Evolutionary conservation across 2,113 vertebrate species (phyloP), one percentile per base, ranked within the genome.

Genomic region (Danio rerio): DNA sequence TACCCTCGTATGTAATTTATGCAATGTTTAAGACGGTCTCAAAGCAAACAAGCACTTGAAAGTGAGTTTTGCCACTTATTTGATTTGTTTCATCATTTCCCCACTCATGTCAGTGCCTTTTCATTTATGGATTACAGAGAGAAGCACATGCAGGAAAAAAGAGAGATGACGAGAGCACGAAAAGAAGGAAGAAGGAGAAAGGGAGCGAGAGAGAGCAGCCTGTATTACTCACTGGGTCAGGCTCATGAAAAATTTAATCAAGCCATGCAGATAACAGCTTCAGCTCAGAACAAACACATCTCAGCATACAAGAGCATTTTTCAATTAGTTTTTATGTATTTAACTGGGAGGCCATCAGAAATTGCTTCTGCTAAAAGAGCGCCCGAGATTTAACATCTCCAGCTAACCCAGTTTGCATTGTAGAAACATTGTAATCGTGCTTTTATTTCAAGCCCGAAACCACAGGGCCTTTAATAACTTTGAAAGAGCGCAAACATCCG

Each of bases 171-270:
- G 61, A 73, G 18, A 15, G 15, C 6, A 31, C 45, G 5, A 42
- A 62, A 83, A 65, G 52, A 5, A n/a, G 45, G 72, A 55, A 9
- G 5, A 11, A 66, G n/a, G 53, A 58, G 61, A 47, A 62, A 56
- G 50, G 59, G 78, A 68, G 47, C 31, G 76, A 50, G 68, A 55
- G 79, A 68, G 56, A 55, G 81, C 80, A 88, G 69, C 85, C 87
- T 89, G 88, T 87, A 88, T 88, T 88, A 86, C 89, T 90, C 92
- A 84, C 88, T 83, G 90, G 91, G 90, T 93, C 88, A 21, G 81
- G 59, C 59, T 90, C 89, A 91, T 93, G 81, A 93, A 93, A 92
- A 88, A 93, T 94, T 91, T 85, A 94, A 88, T 92, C 90, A 89
- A 87, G 84, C 86, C 90, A 83, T 90, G 89, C 83, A 89, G 92